phyloP scores from a whole-genome alignment of 2,113 vertebrate genomes.

The Gadus macrocephalus region DNA sequence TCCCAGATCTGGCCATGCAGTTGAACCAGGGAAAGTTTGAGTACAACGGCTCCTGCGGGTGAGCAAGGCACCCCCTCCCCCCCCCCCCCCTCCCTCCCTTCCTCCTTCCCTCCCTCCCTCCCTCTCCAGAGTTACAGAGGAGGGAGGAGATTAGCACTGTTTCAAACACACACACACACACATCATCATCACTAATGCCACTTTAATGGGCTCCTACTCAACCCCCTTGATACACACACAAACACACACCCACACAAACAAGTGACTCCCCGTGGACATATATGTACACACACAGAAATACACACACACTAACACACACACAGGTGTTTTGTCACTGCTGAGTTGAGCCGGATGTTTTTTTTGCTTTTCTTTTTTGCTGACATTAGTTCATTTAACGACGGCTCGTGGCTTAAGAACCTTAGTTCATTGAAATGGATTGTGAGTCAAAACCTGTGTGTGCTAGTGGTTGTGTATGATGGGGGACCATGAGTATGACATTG shows the following conservation, averaged over 20 bases:
- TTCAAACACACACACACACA: constrained; percentile 15
- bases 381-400: no score
- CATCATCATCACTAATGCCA: constrained; percentile 34
- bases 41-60: constrained; percentile 98
- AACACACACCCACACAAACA: background rate
- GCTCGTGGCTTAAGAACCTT: no score
- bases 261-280: no score
- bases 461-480: no score
- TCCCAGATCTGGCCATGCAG: constrained; percentile 97
- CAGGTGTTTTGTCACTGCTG: no score
- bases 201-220: constrained; percentile 22
- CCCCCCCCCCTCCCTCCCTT: constrained; percentile 36
- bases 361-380: no score
- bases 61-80: constrained; percentile 68
- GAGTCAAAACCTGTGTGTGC: no score
- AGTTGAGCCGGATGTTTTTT: no score
- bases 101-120: constrained; percentile 24
- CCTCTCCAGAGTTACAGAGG: constrained; percentile 39
- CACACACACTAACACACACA: constrained; percentile 2
- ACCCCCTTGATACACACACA: background rate
- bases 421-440: no score
- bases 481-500: no score
- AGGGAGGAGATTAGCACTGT: constrained; percentile 42
- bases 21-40: constrained; percentile 99
- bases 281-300: background rate